A percentile compares a stretch with the other conserved stretches of the same genome.
These are phyloP conservation scores for Hippocampus zosterae DNA, from an alignment of 2,113 vertebrate genomes.

Conservation along the genomic window DNA sequence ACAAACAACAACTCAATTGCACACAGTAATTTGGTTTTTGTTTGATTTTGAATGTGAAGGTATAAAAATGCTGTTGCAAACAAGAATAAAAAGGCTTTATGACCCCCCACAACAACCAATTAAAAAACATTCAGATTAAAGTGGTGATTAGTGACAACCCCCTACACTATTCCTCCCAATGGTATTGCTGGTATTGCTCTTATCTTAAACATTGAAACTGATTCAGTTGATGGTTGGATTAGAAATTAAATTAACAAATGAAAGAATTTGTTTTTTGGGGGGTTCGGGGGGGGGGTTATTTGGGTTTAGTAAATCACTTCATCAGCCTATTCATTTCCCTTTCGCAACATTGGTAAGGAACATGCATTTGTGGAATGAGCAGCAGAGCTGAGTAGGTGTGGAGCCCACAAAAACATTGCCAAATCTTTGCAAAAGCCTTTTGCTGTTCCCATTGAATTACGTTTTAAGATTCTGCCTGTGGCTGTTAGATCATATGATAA, in stretches of 20 bases:
- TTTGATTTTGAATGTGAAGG: no score
- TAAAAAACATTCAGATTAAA: neutral
- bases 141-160: neutral
- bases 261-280: no score
- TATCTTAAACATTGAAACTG: conserved; percentile 34
- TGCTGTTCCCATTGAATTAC: neutral
- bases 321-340: neutral
- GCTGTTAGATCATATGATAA: neutral
- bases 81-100: neutral
- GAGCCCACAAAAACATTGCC: neutral
- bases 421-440: neutral
- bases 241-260: no score
- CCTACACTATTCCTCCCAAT: conserved; percentile 5
- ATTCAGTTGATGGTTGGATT: conserved; percentile 37
- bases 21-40: no score
- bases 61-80: no score
- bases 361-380: neutral
- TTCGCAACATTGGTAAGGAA: neutral
- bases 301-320: neutral
- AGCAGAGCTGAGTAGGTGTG: neutral
- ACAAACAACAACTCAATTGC: no score
- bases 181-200: conserved; percentile 1
- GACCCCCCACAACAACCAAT: conserved; percentile 8
- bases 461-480: neutral
- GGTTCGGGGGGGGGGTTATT: neutral